phyloP scores from a whole-genome alignment of 1,140 invertebrate genomes.

The Listronotus oregonensis region DNA sequence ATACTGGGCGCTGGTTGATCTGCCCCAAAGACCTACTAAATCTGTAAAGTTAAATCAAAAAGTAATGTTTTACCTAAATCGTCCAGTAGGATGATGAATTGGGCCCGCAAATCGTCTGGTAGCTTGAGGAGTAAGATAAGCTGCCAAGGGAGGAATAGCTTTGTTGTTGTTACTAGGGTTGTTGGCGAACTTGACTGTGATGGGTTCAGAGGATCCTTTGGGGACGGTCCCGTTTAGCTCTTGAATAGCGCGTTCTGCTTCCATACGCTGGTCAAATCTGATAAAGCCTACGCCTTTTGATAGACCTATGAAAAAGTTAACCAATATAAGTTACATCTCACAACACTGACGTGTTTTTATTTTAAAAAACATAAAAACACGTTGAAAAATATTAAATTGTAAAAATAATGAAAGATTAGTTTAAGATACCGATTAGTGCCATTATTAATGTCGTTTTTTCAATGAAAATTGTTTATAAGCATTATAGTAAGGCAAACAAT shows the following conservation, averaged over 20 bases:
- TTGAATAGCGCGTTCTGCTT: conserved; percentile 97
- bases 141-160: conserved; percentile 87
- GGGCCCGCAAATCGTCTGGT: conserved; percentile 85
- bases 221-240: conserved; percentile 97
- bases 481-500: no score
- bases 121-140: conserved; percentile 85
- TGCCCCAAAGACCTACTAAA: no score
- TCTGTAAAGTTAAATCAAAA: no score
- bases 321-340: conserved; percentile 6
- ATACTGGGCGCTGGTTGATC: no score
- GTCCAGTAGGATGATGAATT: conserved; percentile 89
- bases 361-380: no score
- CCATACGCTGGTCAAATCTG: conserved; percentile 95
- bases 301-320: conserved; percentile 67
- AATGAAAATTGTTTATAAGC: no score
- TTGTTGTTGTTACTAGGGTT: conserved; percentile 95
- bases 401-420: conserved; percentile 6
- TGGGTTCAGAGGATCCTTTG: conserved; percentile 93
- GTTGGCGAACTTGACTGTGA: conserved; percentile 99
- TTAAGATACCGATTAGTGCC: background rate
- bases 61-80: conserved; percentile 76
- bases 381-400: background rate
- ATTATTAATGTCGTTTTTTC: no score
- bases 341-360: no score
- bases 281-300: conserved; percentile 99